phyloP scores from a whole-genome alignment of 2,797 vertebrate species.

The Balearica regulorum region DNA sequence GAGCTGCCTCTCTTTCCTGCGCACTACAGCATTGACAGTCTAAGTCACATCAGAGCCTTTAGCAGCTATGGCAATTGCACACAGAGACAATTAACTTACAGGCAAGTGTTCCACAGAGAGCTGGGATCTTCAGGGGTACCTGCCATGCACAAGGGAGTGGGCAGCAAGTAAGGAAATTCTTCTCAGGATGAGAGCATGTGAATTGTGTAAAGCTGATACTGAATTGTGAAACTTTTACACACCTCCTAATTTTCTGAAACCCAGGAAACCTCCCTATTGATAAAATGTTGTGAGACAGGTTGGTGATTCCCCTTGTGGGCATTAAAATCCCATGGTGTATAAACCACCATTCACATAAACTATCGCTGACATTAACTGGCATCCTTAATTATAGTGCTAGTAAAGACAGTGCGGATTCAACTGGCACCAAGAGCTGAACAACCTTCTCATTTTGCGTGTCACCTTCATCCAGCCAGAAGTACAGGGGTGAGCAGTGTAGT shows the following conservation, averaged over 20 bases:
- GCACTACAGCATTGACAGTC: not conserved
- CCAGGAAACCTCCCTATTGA: not conserved
- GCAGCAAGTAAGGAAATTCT: not conserved
- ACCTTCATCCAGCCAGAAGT: not conserved
- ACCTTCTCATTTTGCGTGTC: not conserved
- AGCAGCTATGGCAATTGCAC: not conserved
- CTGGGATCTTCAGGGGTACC: not conserved
- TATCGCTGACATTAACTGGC: not conserved
- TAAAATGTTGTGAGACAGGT: not conserved
- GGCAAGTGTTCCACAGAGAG: not conserved
- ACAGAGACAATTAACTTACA: not conserved
- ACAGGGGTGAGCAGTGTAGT: not conserved
- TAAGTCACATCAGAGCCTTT: not conserved
- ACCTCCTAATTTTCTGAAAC: not conserved
- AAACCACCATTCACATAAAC: not conserved
- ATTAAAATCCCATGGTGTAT: not conserved
- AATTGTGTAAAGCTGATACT: not conserved
- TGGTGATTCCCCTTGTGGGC: not conserved
- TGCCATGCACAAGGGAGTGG: accelerated
- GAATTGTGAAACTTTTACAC: not conserved
- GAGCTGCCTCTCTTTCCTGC: not conserved
- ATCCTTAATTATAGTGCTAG: not conserved
- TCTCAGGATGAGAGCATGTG: not conserved
- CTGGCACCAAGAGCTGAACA: not conserved
- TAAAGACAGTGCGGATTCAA: not conserved